phyloP scores from a whole-genome alignment of 1,140 invertebrate species.

The Drosophila sechellia region DNA sequence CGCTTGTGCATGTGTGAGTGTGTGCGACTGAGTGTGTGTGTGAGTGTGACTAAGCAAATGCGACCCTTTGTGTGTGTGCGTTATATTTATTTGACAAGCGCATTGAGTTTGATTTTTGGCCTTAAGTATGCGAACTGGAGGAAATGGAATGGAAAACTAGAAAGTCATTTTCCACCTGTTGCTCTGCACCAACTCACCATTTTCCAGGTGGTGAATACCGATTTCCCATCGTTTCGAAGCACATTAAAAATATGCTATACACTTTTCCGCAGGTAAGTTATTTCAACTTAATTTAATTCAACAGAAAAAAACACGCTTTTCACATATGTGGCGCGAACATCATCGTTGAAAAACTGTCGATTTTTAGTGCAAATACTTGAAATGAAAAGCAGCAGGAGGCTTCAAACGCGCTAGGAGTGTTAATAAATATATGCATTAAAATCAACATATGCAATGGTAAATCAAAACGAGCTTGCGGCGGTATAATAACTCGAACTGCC shows the following conservation, averaged over 20 bases:
- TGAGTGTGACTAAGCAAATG: conserved; percentile 27
- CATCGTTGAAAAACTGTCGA: conserved; percentile 5
- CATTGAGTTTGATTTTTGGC: conserved; percentile 52
- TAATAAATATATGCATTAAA: conserved; percentile 26
- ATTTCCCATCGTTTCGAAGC: too few relatives aligned
- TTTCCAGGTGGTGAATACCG: not conserved
- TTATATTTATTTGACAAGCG: conserved; percentile 55
- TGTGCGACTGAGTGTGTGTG: conserved; percentile 3
- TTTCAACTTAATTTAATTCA: conserved; percentile 10
- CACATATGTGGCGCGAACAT: conserved; percentile 1
- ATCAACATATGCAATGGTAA: conserved; percentile 25
- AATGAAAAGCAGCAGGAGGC: conserved; percentile 17
- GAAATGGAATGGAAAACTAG: conserved; percentile 37
- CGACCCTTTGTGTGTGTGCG: conserved; percentile 17
- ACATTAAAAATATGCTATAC: conserved; percentile 1
- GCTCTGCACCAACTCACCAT: not conserved
- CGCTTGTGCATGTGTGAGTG: conserved; percentile 16
- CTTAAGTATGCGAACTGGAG: conserved; percentile 39
- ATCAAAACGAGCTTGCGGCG: conserved; percentile 13
- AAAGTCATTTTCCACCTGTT: conserved; percentile 55
- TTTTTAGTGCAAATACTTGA: conserved; percentile 34
- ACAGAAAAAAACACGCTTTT: conserved; percentile 16
- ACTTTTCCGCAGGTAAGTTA: not conserved
- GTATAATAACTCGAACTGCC: conserved; percentile 15
- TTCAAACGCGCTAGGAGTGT: conserved; percentile 16